Conservation (phyloP, 2,113 vertebrate genomes). For the Apistogramma diplotaenia region DNA sequence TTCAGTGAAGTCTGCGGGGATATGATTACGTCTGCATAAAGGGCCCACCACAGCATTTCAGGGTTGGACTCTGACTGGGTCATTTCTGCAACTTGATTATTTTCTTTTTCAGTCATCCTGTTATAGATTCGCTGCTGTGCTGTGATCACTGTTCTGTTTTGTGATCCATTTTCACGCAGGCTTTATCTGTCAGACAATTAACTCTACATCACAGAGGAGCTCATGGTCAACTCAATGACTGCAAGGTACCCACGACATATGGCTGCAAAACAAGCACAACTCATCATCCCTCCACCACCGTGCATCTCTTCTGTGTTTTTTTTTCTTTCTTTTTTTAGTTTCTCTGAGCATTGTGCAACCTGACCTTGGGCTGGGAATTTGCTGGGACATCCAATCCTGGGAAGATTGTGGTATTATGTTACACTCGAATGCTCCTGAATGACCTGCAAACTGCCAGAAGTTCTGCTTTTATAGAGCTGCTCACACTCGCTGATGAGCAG, state of each 20-base stretch:
- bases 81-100: neutral
- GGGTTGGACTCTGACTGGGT: neutral
- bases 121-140: neutral
- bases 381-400: neutral
- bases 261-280: neutral
- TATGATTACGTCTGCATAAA: neutral
- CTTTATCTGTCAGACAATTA: neutral
- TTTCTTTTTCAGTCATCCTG: neutral
- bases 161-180: neutral
- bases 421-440: neutral
- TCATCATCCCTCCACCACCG: neutral
- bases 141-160: neutral
- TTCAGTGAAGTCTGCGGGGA: neutral
- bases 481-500: neutral
- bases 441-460: neutral
- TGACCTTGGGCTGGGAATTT: neutral
- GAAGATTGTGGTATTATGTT: neutral
- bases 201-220: neutral
- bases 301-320: no score
- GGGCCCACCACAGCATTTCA: neutral
- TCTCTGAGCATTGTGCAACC: neutral
- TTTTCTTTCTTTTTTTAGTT: neutral
- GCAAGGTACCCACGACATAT: neutral
- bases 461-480: neutral
- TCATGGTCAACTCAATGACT: no score